Evolutionary conservation across 2,888 invertebrate species (phyloP).

Genomic region (Thymelicus sylvestris): DNA sequence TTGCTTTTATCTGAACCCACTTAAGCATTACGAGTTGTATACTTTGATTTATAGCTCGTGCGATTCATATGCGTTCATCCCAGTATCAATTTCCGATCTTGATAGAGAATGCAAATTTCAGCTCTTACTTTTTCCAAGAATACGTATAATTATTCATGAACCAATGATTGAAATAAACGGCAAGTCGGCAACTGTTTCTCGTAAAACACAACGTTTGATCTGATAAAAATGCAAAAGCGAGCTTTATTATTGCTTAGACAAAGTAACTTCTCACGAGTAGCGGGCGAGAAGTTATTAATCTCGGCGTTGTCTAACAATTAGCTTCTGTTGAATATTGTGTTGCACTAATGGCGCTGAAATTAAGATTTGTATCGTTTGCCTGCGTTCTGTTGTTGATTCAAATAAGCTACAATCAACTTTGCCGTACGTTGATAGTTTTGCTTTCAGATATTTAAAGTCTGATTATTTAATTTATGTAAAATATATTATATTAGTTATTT

Average conservation of each 20-base stretch:
- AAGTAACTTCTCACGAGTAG: constrained; percentile 61
- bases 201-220: constrained; percentile 60
- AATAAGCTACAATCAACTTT: constrained; percentile 2
- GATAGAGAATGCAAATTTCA: constrained; percentile 17
- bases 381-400: constrained; percentile 4
- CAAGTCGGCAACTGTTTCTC: constrained; percentile 39
- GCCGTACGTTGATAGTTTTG: no score
- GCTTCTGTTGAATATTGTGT: constrained; percentile 67
- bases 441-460: no score
- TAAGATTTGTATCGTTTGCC: constrained; percentile 59
- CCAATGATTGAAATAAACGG: constrained; percentile 20
- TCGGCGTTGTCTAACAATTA: constrained; percentile 66
- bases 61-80: constrained; percentile 17
- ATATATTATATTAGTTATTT: no score
- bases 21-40: constrained; percentile 48
- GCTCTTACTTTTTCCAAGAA: constrained; percentile 1
- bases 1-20: constrained; percentile 54
- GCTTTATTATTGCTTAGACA: constrained; percentile 46
- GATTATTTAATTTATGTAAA: no score
- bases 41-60: constrained; percentile 28
- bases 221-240: constrained; percentile 60
- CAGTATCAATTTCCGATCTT: constrained; percentile 27
- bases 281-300: constrained; percentile 69
- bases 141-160: constrained; percentile 18
- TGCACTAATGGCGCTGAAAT: constrained; percentile 67